Evolutionary conservation across 2,797 vertebrate species (phyloP).

Genomic region (Miichthys miiuy): DNA sequence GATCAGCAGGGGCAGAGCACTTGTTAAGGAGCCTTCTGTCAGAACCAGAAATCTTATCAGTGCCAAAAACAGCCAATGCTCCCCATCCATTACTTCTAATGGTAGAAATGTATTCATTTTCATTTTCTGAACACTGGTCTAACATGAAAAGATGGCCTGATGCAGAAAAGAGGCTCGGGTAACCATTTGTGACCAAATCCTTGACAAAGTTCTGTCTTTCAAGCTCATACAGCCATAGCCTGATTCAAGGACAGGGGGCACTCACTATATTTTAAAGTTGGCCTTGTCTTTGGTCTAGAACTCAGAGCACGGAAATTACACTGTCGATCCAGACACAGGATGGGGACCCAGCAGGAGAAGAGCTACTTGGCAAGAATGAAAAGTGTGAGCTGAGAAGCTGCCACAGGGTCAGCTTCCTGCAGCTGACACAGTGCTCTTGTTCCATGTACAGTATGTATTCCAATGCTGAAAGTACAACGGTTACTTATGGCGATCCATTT

Average conservation of each 20-base stretch:
- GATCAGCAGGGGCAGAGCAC: conserved; percentile 59
- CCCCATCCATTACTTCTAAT: background rate
- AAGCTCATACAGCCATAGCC: conserved; percentile 19
- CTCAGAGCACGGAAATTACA: conserved; percentile 41
- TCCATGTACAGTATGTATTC: conserved; percentile 60
- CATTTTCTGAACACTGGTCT: conserved; percentile 16
- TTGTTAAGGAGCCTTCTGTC: conserved; percentile 76
- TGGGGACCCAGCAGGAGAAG: conserved; percentile 48
- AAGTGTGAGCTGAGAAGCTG: conserved; percentile 48
- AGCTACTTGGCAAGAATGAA: conserved; percentile 61
- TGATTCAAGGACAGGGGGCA: conserved; percentile 21
- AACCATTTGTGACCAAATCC: conserved; percentile 39
- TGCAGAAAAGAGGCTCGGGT: conserved; percentile 36
- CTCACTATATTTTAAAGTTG: conserved; percentile 21
- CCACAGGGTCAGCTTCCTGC: conserved; percentile 54
- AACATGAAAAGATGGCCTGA: conserved; percentile 32
- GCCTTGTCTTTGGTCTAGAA: conserved; percentile 29
- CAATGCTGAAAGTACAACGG: conserved; percentile 44
- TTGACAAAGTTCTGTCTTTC: conserved; percentile 22
- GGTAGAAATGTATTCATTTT: conserved; percentile 17
- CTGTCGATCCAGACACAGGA: conserved; percentile 41
- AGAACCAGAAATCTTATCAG: conserved; percentile 39
- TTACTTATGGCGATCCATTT: conserved; percentile 45
- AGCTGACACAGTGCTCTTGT: conserved; percentile 46
- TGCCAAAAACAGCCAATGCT: conserved; percentile 19